These are phyloP conservation scores for Oophaga sylvatica DNA, from an alignment of 2,797 vertebrate species.

Conservation along the genomic window DNA sequence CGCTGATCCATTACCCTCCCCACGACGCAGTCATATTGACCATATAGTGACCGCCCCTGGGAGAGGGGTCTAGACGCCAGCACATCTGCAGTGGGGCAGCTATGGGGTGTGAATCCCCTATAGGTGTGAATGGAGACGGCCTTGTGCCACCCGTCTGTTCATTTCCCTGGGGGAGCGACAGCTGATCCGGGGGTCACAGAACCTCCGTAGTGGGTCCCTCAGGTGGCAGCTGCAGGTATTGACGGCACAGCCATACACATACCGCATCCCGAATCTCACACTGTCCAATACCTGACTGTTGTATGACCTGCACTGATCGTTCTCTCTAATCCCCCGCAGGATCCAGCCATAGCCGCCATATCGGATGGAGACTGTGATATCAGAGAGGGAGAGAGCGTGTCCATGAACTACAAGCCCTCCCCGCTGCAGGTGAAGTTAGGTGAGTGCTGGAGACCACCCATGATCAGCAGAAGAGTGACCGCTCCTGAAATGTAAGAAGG, in stretches of 20 bases:
- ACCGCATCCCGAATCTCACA: background rate
- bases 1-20: background rate
- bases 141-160: too few species aligned
- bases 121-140: too few species aligned
- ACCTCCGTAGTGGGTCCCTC: too few species aligned
- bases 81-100: too few species aligned
- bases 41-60: background rate
- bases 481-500: too few species aligned
- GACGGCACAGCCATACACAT: too few species aligned
- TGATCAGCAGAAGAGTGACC: background rate
- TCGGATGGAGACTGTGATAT: slow-evolving; percentile 85
- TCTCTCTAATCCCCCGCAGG: slow-evolving; percentile 74
- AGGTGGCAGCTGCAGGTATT: too few species aligned
- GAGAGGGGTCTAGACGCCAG: too few species aligned
- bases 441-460: slow-evolving; percentile 65
- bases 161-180: too few species aligned
- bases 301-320: background rate
- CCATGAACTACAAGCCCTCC: slow-evolving; percentile 96
- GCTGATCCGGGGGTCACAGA: too few species aligned
- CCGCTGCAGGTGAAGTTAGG: slow-evolving; percentile 96
- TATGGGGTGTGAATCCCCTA: too few species aligned
- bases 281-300: background rate
- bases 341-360: slow-evolving; percentile 86
- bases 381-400: slow-evolving; percentile 89
- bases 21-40: background rate